Base-by-base conservation (phyloP, 1,140 invertebrate species). In the Polyergus mexicanus region DNA sequence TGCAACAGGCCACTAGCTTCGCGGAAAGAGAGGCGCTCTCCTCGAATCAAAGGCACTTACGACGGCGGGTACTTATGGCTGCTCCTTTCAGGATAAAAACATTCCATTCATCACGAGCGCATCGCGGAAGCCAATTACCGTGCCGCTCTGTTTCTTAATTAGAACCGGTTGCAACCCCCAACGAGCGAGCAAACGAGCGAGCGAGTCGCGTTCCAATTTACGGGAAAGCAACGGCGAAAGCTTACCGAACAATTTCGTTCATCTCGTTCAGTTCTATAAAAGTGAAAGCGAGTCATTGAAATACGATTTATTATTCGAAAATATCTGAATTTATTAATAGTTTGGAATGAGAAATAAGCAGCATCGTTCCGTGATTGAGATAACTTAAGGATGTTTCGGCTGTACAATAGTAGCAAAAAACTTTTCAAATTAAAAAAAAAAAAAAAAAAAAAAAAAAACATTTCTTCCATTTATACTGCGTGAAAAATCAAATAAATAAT, bases 1-100 rank as follows among this genome's bases (percentile, higher is more conserved):
- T 89, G 91, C 85, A 91, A 89, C 83, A 88, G 85, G 88, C 85
- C 86, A 88, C 89, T 84, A 76, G 89, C 78, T 89, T 89, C 80
- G 85, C 81, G 56, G 88, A 89, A 89, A 84, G 85, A 84, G 87
- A 86, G 77, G 71, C 65, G 35, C 51, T 22, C 63, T 78, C 77
- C 86, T 65, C 80, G 88, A 86, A 90, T 90, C 88, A 89, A 89
- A 90, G 68, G 88, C 88, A 84, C 80, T 90, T 84, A 84, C 85
- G 62, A 78, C 78, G 88, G 56, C 16, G 3, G 44, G 88, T 89
- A 80, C 88, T 87, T 90, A 72, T 75, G 84, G 77, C 88, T 83
- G 78, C 69, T 86, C 77, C 77, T 85, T 84, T 80, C 85, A 58
- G 88, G 66, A 90, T 87, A 86, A 89, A 90, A 90, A 90, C 88